Conservation (phyloP, 2,113 vertebrate genomes). For the Athene cunicularia region DNA sequence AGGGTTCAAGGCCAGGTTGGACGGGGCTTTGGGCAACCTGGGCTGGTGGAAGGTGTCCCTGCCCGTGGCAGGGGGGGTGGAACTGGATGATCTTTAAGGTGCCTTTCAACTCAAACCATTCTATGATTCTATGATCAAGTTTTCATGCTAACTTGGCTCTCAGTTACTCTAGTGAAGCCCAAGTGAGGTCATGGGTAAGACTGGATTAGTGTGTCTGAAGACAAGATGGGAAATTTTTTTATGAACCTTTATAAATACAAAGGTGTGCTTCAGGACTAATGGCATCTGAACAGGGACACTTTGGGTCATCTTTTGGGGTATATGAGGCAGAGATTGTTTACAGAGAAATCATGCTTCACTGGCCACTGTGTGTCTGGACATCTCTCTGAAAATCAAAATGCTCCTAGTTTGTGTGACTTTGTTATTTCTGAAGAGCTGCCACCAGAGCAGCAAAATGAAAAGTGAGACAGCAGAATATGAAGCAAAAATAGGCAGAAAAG, state of each 20-base stretch:
- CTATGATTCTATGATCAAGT: not conserved
- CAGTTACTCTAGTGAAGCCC: not conserved
- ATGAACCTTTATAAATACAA: not conserved
- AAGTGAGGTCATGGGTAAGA: not conserved
- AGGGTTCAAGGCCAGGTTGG: no score
- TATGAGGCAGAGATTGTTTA: not conserved
- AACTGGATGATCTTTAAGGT: no score
- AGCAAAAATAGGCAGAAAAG: not conserved
- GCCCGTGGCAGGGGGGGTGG: no score
- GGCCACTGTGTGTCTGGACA: not conserved
- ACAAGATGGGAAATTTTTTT: not conserved
- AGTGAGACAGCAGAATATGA: not conserved
- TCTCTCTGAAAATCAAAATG: not conserved
- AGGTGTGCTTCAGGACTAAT: not conserved
- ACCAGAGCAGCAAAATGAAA: not conserved
- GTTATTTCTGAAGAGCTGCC: not conserved
- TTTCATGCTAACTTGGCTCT: not conserved
- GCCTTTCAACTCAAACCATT: no score
- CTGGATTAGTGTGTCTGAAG: not conserved
- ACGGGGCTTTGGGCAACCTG: no score
- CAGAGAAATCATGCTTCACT: not conserved
- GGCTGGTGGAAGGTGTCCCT: no score
- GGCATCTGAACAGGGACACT: accelerated
- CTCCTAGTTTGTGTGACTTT: not conserved
- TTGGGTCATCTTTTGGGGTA: not conserved